Percentiles rank a stretch among this genome's conserved stretches.
These are phyloP conservation scores for Apotomis betuletana DNA, from an alignment of 2,888 invertebrate species.

Conservation along the genomic window DNA sequence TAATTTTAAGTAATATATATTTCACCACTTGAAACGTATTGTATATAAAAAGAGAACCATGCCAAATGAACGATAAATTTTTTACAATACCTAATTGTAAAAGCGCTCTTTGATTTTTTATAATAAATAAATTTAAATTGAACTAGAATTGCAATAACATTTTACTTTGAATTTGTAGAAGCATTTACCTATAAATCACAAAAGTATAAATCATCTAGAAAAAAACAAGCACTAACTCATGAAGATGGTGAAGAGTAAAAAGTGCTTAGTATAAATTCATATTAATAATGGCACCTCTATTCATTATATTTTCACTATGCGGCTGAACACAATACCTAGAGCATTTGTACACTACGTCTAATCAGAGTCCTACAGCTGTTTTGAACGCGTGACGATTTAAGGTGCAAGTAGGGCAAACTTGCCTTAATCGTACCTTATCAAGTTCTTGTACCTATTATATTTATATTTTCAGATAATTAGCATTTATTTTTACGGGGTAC, in stretches of 20 bases:
- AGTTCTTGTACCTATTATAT: no score
- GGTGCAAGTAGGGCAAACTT: no score
- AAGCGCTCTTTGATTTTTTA: background rate
- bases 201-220: background rate
- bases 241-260: background rate
- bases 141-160: background rate
- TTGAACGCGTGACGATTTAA: no score
- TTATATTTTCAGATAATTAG: no score
- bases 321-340: conserved; percentile 19
- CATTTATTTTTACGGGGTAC: no score
- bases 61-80: background rate
- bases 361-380: background rate
- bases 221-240: background rate
- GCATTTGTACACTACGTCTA: conserved; percentile 7
- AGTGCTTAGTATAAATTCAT: background rate
- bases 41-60: background rate
- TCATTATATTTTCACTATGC: conserved; percentile 25
- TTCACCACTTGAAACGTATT: background rate
- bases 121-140: background rate
- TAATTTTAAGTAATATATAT: background rate
- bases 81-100: conserved; percentile 1
- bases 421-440: no score
- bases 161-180: background rate
- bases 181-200: background rate
- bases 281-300: conserved; percentile 4